phyloP scores from a whole-genome alignment of 2,888 invertebrate genomes.

The Parnassius smintheus region DNA sequence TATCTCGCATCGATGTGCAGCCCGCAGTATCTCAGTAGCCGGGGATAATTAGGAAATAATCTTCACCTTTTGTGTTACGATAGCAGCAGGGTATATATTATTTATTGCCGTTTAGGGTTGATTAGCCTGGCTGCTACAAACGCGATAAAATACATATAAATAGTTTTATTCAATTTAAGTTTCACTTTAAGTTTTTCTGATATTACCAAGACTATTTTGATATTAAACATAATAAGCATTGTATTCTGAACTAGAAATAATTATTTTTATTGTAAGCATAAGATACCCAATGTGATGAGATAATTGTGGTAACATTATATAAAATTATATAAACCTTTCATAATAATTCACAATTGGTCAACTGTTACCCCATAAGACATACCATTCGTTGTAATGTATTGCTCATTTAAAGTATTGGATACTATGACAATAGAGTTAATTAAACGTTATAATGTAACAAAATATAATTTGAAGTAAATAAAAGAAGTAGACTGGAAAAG shows the following conservation, averaged over 20 bases:
- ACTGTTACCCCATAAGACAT: conserved; percentile 32
- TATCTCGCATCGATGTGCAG: too few relatives aligned
- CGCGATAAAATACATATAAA: background rate
- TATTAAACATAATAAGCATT: too few relatives aligned
- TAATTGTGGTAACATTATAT: background rate
- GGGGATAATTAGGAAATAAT: too few relatives aligned
- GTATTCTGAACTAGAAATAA: too few relatives aligned
- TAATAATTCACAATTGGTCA: conserved; percentile 29
- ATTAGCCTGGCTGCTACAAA: too few relatives aligned
- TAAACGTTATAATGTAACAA: background rate
- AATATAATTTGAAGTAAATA: conserved; percentile 5
- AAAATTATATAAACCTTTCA: conserved; percentile 15
- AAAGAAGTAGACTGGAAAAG: background rate
- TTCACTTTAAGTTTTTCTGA: background rate
- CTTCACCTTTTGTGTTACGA: too few relatives aligned
- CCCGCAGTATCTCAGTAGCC: too few relatives aligned
- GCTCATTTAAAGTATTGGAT: conserved; percentile 13
- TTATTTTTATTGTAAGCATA: too few relatives aligned
- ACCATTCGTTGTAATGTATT: conserved; percentile 39
- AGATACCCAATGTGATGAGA: too few relatives aligned
- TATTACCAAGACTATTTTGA: too few relatives aligned
- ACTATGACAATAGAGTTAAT: background rate
- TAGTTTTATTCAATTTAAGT: background rate
- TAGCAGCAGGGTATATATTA: too few relatives aligned
- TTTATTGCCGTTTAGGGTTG: too few relatives aligned